These are phyloP conservation scores for Artibeus lituratus DNA, from an alignment of 2,797 vertebrate species.

Conservation along the genomic window DNA sequence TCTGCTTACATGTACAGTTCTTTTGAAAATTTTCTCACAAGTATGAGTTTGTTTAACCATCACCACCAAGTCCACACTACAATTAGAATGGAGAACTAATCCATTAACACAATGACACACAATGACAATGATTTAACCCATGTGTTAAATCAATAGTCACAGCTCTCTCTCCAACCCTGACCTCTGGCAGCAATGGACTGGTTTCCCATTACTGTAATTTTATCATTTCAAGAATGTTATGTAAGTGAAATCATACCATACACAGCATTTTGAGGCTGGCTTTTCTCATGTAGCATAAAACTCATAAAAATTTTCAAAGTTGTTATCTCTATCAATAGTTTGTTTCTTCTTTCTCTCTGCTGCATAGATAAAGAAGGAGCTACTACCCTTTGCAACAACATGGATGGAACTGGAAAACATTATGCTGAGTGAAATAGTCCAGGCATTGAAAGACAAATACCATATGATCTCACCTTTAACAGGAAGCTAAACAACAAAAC, in stretches of 20 bases:
- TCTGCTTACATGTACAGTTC: not conserved
- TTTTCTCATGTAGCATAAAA: not conserved
- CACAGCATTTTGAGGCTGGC: not conserved
- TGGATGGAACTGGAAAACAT: no score
- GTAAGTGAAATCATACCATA: not conserved
- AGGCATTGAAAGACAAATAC: no score
- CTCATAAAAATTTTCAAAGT: not conserved
- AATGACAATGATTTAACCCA: no score
- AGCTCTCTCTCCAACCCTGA: fast-evolving
- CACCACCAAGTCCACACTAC: not conserved
- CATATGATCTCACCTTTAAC: no score
- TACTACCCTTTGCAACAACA: no score
- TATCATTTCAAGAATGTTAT: not conserved
- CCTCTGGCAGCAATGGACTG: not conserved
- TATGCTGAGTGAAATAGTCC: no score
- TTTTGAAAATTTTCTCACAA: not conserved
- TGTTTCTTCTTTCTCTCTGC: no score
- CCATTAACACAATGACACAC: not conserved
- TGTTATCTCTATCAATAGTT: not conserved
- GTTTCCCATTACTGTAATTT: not conserved
- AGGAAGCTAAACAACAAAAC: no score
- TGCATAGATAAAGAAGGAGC: no score
- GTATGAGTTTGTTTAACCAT: not conserved
- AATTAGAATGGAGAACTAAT: not conserved
- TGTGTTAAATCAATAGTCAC: not conserved